Evolutionary conservation across 1,140 invertebrate species (phyloP), one percentile per base, ranked within the genome.

Genomic region (Muscidifurax raptorellus): DNA sequence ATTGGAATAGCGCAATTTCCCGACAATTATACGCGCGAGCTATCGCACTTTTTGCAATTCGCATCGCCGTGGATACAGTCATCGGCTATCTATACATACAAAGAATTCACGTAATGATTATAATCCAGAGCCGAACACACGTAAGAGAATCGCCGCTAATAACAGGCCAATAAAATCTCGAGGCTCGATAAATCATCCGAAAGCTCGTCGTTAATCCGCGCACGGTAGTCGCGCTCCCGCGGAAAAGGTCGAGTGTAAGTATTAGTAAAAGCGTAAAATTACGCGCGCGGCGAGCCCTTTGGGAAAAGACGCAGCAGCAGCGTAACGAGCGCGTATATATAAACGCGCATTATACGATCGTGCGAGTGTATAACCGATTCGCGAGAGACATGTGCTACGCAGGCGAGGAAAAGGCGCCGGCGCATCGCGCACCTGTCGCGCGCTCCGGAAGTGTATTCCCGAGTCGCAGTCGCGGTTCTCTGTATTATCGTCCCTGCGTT

Each of bases 391-490:
- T 52, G 52, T 28, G 52, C 52, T 13, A 15, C n/a, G 18, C 28
- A 22, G 52, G 27, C 15, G 47, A n/a, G 52, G 4, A 59, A 28
- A 28, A 78, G 44, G 27, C 40, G 40, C 47, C 47, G 59, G 28
- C 59, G 28, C 27, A 40, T 80, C 71, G 40, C 71, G 40, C 75
- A 79, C 47, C 71, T 84, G 69, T 74, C 66, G 32, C 78, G 22
- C 9, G 25, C 36, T 25, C 74, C 74, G 59, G 30, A 77, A 79
- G 36, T 71, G 32, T 7, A 10, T 67, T 67, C 44, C 36, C 18
- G 30, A 36, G 64, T 5, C 66, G 15, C n/a, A n/a, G n/a, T n/a
- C 44, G 4, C 40, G 40, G 4, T 40, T 40, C 47, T 52, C 47
- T 52, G 2, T 59, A 59, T 59, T 59, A 59, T 59, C 6, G 15